phyloP scores from a whole-genome alignment of 2,797 vertebrate genomes.

The Eulemur coronatus region DNA sequence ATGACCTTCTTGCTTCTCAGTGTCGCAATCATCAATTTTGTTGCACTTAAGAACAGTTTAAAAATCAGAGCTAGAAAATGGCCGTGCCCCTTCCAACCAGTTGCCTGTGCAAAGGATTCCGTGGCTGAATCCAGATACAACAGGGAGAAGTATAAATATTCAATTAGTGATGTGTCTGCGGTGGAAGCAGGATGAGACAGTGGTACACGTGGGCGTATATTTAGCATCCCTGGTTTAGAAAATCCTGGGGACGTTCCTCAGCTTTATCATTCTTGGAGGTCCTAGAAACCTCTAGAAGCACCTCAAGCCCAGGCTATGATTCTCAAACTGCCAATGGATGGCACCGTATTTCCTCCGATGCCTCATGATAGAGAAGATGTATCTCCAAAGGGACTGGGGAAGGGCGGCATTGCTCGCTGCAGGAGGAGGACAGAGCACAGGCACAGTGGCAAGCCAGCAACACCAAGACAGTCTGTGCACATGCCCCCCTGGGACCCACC shows the following conservation, averaged over 20 bases:
- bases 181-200: background rate
- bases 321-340: background rate
- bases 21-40: background rate
- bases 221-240: conserved; percentile 1
- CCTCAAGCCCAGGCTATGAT: background rate
- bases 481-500: background rate
- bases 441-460: background rate
- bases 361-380: background rate
- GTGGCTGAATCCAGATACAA: conserved; percentile 11
- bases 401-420: background rate
- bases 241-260: background rate
- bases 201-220: background rate
- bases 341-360: background rate
- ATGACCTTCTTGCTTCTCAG: background rate
- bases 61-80: background rate
- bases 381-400: background rate
- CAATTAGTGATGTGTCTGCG: background rate
- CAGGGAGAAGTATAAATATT: background rate
- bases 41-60: background rate
- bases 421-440: background rate
- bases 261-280: background rate
- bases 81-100: background rate
- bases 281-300: conserved; percentile 25
- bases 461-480: background rate
- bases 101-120: background rate